Percentiles rank a stretch among this genome's conserved stretches.
Evolutionary conservation across 2,113 vertebrate genomes (phyloP).

Genomic region (Stigmatopora argus): DNA sequence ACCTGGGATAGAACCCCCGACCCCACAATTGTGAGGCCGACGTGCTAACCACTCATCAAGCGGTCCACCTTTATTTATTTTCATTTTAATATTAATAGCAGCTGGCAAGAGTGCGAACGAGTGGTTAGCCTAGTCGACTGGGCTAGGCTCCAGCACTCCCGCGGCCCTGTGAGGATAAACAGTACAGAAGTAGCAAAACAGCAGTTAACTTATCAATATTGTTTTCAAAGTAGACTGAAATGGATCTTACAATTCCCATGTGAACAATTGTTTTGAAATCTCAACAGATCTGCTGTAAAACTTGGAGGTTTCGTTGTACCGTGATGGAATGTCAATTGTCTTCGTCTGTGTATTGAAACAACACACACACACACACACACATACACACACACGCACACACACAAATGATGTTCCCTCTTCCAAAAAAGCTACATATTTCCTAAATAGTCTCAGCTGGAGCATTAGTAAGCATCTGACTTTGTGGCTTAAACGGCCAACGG

Average conservation of each 20-base stretch:
- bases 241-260: neutral
- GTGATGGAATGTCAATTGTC: neutral
- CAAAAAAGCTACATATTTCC: slow-evolving; percentile 27
- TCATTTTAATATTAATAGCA: no score
- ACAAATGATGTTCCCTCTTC: slow-evolving; percentile 31
- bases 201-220: neutral
- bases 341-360: slow-evolving; percentile 29
- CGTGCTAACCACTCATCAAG: no score
- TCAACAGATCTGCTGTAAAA: neutral
- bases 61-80: no score
- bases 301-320: neutral
- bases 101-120: no score
- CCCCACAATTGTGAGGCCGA: no score
- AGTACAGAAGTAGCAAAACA: neutral
- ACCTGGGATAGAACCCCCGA: no score
- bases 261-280: neutral
- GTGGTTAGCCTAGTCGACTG: no score
- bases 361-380: slow-evolving; percentile 50
- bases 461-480: slow-evolving; percentile 44
- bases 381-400: slow-evolving; percentile 52
- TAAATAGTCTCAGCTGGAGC: slow-evolving; percentile 44
- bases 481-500: slow-evolving; percentile 46
- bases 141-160: no score
- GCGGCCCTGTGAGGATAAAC: no score
- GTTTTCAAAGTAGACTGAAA: neutral